Evolutionary conservation across 2,888 invertebrate genomes (phyloP).

Genomic region (Palloptera scutellata): DNA sequence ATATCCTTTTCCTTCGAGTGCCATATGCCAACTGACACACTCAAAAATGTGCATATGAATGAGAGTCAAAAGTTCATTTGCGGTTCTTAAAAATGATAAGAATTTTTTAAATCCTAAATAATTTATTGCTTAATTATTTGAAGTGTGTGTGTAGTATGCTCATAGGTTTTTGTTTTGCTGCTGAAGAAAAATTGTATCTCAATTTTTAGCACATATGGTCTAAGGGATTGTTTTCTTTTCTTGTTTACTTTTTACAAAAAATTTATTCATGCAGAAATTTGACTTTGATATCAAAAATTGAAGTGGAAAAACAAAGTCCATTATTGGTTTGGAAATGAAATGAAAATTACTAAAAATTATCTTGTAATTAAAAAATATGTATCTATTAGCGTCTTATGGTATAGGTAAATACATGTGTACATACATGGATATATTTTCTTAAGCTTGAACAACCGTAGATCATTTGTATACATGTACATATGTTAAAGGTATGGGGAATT

Average conservation of each 20-base stretch:
- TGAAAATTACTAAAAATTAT: not conserved
- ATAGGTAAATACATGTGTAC: no score
- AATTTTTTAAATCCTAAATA: conserved; percentile 23
- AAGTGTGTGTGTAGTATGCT: conserved; percentile 14
- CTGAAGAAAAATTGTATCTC: not conserved
- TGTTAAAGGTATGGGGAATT: no score
- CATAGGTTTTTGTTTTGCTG: not conserved
- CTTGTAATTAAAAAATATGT: no score
- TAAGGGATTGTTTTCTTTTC: conserved; percentile 34
- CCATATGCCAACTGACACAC: conserved; percentile 49
- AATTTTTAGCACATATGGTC: conserved; percentile 52
- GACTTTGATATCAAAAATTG: conserved; percentile 50
- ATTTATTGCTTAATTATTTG: conserved; percentile 36
- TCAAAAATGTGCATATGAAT: conserved; percentile 5
- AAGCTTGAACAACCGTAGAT: no score
- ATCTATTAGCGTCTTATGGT: no score
- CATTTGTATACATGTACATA: no score
- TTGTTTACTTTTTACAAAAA: no score
- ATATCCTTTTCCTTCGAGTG: conserved; percentile 30
- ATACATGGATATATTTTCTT: no score
- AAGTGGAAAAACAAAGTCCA: conserved; percentile 48
- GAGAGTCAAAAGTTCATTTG: conserved; percentile 1
- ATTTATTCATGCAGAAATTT: not conserved
- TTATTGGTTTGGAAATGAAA: not conserved
- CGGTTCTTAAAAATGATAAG: conserved; percentile 8